A percentile compares a stretch with the other conserved stretches of the same genome.
Evolutionary conservation across 2,797 vertebrate genomes (phyloP).

Genomic region (Tachyglossus aculeatus): DNA sequence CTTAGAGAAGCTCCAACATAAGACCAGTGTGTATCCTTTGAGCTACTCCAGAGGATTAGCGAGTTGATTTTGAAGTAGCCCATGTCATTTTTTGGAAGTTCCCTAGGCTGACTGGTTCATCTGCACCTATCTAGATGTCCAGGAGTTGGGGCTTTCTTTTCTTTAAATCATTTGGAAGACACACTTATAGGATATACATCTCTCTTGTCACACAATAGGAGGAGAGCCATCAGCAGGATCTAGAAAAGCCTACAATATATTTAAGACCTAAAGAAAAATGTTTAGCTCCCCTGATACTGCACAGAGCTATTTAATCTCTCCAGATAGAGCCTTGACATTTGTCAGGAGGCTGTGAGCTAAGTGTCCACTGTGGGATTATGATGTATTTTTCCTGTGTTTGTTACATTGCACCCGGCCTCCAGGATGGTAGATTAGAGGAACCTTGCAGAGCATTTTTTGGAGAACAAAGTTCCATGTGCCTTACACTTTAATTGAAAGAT

Average conservation of each 20-base stretch:
- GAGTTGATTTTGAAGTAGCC: background rate
- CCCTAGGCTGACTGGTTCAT: background rate
- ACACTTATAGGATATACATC: background rate
- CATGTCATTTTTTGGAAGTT: too few species aligned
- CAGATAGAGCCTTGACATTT: background rate
- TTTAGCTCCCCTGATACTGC: background rate
- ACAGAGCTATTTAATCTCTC: background rate
- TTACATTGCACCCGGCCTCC: conserved; percentile 13
- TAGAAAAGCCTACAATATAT: background rate
- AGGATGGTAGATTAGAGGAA: conserved; percentile 14
- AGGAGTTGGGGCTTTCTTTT: background rate
- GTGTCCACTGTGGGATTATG: background rate
- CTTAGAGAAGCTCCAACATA: background rate
- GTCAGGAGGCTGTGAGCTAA: background rate
- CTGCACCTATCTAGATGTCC: background rate
- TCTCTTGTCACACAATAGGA: background rate
- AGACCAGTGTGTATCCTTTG: background rate
- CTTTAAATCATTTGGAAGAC: background rate
- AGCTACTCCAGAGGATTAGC: background rate
- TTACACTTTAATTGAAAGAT: conserved; percentile 48
- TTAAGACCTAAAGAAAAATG: background rate
- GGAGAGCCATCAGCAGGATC: background rate
- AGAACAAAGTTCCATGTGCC: conserved; percentile 37
- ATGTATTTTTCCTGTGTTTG: conserved; percentile 1
- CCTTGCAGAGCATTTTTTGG: background rate